Evolutionary conservation across 2,113 vertebrate genomes (phyloP).

Genomic region (Sterna hirundo): DNA sequence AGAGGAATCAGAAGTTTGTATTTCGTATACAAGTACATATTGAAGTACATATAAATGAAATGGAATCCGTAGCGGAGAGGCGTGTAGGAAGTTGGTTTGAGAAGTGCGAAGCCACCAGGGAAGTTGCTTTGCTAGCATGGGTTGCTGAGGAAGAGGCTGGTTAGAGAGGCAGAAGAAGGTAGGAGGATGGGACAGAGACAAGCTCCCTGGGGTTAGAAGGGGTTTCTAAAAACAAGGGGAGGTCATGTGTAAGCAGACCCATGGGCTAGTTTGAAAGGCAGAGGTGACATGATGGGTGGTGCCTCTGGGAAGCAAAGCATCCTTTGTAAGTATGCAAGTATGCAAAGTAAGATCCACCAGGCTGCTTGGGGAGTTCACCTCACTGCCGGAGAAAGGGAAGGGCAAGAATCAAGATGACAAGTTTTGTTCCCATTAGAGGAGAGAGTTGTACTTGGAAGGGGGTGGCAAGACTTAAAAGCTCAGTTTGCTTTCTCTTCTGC

Average conservation of each 20-base stretch:
- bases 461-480: neutral
- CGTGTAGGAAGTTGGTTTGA: neutral
- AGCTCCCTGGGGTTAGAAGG: neutral
- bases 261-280: neutral
- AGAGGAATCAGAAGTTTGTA: neutral
- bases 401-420: neutral
- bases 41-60: neutral
- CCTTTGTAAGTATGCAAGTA: neutral
- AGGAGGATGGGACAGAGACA: neutral
- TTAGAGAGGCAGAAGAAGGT: neutral
- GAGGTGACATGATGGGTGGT: neutral
- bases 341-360: rapidly evolving
- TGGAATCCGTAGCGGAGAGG: neutral
- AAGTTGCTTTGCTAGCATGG: neutral
- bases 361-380: neutral
- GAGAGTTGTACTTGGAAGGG: neutral
- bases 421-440: neutral
- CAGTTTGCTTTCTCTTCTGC: neutral
- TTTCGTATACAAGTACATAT: neutral
- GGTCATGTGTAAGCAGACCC: neutral
- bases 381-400: neutral
- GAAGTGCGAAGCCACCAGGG: neutral
- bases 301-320: neutral
- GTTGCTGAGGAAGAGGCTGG: neutral
- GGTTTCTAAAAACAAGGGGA: neutral